Conservation (phyloP, 2,797 vertebrate species). For the Threskiornis aethiopicus region DNA sequence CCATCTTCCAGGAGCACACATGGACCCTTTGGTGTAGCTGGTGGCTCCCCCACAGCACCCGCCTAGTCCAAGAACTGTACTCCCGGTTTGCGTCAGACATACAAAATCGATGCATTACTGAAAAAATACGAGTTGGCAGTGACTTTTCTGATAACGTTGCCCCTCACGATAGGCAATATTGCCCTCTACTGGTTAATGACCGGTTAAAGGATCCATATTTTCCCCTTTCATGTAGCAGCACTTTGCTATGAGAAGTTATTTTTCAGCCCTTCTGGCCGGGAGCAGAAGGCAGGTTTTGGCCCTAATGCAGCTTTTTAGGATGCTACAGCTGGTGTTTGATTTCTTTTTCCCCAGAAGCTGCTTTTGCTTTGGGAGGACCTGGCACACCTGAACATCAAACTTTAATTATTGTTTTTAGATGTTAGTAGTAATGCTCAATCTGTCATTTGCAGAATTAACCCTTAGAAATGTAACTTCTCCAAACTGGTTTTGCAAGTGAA, state of each 20-base stretch:
- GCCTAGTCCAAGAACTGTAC: not conserved
- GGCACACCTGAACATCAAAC: not conserved
- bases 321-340: not conserved
- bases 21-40: not conserved
- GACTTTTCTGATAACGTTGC: not conserved
- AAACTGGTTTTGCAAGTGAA: not conserved
- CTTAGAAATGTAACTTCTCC: not conserved
- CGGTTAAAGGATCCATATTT: not conserved
- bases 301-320: not conserved
- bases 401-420: not conserved
- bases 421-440: not conserved
- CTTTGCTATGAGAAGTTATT: not conserved
- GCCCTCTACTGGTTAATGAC: conserved; percentile 54
- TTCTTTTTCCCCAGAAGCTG: not conserved
- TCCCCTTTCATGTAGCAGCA: not conserved
- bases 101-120: accelerated
- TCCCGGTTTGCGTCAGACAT: accelerated
- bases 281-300: not conserved
- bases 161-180: conserved; percentile 14
- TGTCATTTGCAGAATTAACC: not conserved
- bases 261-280: not conserved
- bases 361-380: not conserved
- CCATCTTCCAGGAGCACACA: not conserved
- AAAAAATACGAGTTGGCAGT: not conserved
- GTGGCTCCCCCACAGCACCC: accelerated